A percentile compares a stretch with the other conserved stretches of the same genome.
phyloP scores from a whole-genome alignment of 2,113 vertebrate genomes.

The Austrofundulus limnaeus region DNA sequence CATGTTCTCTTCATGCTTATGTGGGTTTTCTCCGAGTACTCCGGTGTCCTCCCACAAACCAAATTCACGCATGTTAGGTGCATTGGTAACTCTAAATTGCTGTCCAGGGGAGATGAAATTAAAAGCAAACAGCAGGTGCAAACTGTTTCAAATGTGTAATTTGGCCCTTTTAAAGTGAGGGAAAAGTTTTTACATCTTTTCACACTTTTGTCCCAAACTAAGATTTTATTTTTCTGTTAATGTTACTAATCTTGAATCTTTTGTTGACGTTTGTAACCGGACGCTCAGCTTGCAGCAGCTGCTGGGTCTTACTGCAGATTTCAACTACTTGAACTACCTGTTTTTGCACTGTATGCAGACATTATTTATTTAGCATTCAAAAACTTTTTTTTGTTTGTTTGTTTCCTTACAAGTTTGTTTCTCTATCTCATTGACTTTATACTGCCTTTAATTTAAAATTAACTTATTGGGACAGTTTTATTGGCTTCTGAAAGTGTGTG shows the following conservation, averaged over 20 bases:
- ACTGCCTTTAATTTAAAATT: constrained; percentile 74
- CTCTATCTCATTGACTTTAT: constrained; percentile 37
- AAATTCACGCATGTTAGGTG: too few species aligned
- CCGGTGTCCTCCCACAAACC: too few species aligned
- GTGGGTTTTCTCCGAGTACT: too few species aligned
- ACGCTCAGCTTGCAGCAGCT: constrained; percentile 4
- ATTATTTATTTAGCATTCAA: constrained; percentile 55
- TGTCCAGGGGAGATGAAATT: too few species aligned
- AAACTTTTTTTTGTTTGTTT: constrained; percentile 42
- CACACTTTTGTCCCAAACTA: not conserved
- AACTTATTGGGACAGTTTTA: constrained; percentile 73
- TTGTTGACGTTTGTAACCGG: constrained; percentile 28
- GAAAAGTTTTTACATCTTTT: constrained; percentile 7
- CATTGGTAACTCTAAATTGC: too few species aligned
- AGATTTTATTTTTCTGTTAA: constrained; percentile 4
- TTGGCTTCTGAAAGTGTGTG: constrained; percentile 53
- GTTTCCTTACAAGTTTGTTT: constrained; percentile 58
- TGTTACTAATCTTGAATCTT: constrained; percentile 3
- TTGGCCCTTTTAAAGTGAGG: constrained; percentile 2
- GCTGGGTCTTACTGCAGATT: constrained; percentile 33
- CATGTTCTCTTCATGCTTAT: too few species aligned
- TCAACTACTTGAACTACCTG: constrained; percentile 39
- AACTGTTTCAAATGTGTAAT: not conserved
- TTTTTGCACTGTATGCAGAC: constrained; percentile 61
- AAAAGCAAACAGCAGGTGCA: constrained; percentile 4